Base-by-base conservation (phyloP, 2,888 invertebrate species). In the Oscheius sp. region DNA sequence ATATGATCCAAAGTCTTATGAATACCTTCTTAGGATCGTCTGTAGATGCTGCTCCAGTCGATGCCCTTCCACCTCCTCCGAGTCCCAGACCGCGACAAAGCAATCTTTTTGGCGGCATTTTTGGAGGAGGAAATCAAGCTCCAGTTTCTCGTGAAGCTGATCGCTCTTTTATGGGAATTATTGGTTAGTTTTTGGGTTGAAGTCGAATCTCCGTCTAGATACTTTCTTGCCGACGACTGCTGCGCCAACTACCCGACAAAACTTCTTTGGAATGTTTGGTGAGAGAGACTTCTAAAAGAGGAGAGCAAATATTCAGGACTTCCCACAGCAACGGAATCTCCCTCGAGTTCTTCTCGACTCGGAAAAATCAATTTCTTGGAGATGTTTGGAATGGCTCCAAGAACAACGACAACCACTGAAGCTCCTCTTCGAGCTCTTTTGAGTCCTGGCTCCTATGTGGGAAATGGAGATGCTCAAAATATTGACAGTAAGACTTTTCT, bases 11-110 rank as follows among this genome's bases (percentile, higher is more conserved):
- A 33, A 65, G 58, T 27, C 58, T 73, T 2, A 57, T 80, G 37
- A 78, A 76, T 42, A 74, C 70, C 17, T 80, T 80, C 71, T 70
- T 80, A 25, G 80, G 80, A 76, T 65, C 65, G 15, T 65, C 65
- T 6, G 55, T 65, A 8, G 65, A 65, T 20, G 48, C 65, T 12
- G 53, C 25, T 17, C 58, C 67, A 8, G 5, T 25, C 48, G 77
- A 77, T 20, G 71, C 70, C 65, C 58, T 75, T 42, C 74, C 77
- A 34, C 77, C 74, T 65, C 74, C 77, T 31, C 77, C 77, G 65
- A 71, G 74, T 68, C 77, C 77, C 42, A 66, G 72, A 46, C 77
- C 74, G 64, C 29, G 77, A 69, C 46, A 46, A n/a, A 42, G 29
- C 29, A 67, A 67, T 45, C 42, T 67, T 15, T 27, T 67, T 8